Conservation (phyloP, 2,888 invertebrate genomes). For the Agonopterix subpropinquella region DNA sequence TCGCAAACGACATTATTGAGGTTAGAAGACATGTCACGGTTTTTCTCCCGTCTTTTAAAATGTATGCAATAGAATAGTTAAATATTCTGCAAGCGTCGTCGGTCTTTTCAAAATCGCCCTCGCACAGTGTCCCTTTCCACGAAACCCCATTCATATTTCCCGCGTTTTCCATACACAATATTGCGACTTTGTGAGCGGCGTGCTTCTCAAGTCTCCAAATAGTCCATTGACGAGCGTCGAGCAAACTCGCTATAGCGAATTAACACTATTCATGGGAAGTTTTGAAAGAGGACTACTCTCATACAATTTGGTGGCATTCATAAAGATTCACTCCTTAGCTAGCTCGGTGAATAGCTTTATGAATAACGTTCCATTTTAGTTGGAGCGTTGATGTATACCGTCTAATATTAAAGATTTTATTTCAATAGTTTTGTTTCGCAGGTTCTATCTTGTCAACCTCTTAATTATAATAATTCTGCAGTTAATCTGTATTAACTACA, state of each 20-base stretch:
- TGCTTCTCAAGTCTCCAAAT: constrained; percentile 57
- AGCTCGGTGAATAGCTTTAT: constrained; percentile 66
- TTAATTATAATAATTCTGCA: too few species aligned
- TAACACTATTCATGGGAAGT: constrained; percentile 74
- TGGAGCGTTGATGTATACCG: constrained; percentile 22
- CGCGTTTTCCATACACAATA: constrained; percentile 71
- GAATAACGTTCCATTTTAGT: constrained; percentile 58
- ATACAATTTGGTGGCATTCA: constrained; percentile 76
- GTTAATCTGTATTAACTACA: too few species aligned
- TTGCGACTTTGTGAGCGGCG: constrained; percentile 51
- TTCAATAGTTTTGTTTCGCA: constrained; percentile 21
- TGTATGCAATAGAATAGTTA: not conserved
- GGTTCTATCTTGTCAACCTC: too few species aligned
- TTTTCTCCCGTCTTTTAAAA: too few species aligned
- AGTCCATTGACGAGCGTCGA: constrained; percentile 70
- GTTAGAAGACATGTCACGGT: too few species aligned
- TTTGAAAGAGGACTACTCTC: constrained; percentile 74
- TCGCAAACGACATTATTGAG: too few species aligned
- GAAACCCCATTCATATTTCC: constrained; percentile 62
- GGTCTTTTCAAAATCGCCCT: constrained; percentile 48
- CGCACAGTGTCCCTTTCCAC: constrained; percentile 42
- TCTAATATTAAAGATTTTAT: constrained; percentile 33
- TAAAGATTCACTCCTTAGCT: constrained; percentile 72
- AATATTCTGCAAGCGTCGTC: constrained; percentile 5
- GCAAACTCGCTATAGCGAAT: constrained; percentile 75